Evolutionary conservation across 2,113 vertebrate genomes (phyloP).

Genomic region (Mustela lutreola): DNA sequence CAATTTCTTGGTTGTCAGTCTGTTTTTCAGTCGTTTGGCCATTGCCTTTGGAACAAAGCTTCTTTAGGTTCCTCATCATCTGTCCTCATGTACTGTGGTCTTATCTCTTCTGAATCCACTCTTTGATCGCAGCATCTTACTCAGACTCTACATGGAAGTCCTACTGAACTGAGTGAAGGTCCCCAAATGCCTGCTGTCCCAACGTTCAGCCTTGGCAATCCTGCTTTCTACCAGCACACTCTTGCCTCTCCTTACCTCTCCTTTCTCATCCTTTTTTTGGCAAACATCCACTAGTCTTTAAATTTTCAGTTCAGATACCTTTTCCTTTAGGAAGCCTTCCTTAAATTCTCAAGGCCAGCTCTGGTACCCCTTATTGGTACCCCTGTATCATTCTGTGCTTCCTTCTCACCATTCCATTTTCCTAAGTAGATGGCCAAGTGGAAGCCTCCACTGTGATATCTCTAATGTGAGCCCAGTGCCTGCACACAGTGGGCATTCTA

Average conservation of each 20-base stretch:
- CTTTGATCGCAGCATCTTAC: neutral
- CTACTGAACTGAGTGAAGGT: neutral
- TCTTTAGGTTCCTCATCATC: neutral
- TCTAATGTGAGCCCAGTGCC: neutral
- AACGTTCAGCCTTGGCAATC: neutral
- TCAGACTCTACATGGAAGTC: neutral
- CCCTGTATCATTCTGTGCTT: neutral
- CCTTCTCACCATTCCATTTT: neutral
- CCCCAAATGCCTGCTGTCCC: neutral
- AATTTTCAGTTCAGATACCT: neutral
- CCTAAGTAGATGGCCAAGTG: neutral
- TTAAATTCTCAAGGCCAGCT: neutral
- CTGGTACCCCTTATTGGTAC: neutral
- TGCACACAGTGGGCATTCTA: neutral
- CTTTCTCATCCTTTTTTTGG: neutral
- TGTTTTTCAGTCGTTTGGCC: neutral
- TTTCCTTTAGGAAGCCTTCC: neutral
- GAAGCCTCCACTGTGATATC: neutral
- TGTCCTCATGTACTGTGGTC: neutral
- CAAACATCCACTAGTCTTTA: neutral
- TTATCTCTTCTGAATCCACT: neutral
- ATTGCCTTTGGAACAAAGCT: neutral
- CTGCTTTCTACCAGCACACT: neutral
- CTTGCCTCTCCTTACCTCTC: neutral
- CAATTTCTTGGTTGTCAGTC: neutral